phyloP scores from a whole-genome alignment of 1,140 invertebrate genomes.

The Caerostris darwini region DNA sequence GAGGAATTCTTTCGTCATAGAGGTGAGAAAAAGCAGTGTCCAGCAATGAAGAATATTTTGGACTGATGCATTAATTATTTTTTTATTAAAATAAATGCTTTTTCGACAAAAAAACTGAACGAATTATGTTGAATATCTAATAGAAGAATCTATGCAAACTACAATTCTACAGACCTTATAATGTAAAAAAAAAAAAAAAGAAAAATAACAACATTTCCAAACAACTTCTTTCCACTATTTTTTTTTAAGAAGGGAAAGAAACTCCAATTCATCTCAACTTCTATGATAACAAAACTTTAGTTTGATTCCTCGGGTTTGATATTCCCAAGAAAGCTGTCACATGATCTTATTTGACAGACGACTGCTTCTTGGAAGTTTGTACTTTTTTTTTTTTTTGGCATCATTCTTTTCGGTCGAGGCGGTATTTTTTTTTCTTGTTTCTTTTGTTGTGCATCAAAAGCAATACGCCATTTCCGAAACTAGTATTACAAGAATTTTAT shows the following conservation, averaged over 20 bases:
- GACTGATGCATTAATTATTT: no score
- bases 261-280: not conserved
- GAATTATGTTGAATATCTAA: no score
- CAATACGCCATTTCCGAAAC: conserved; percentile 17
- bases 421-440: not conserved
- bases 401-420: not conserved
- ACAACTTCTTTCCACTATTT: not conserved
- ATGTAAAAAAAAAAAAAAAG: not conserved
- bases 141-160: not conserved
- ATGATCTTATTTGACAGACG: conserved; percentile 33
- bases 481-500: conserved; percentile 1
- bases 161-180: not conserved
- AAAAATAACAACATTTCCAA: not conserved
- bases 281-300: not conserved
- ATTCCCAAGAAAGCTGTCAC: conserved; percentile 27
- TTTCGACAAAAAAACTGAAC: no score
- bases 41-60: no score
- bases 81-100: no score
- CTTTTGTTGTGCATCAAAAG: conserved; percentile 25
- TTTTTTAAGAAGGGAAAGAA: not conserved
- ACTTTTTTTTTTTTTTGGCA: not conserved
- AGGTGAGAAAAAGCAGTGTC: no score
- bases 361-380: not conserved
- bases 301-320: conserved; percentile 33
- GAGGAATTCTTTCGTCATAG: no score